Evolutionary conservation across 2,888 invertebrate genomes (phyloP), one percentile per base, ranked within the genome.

Genomic region (Allygus modestus): DNA sequence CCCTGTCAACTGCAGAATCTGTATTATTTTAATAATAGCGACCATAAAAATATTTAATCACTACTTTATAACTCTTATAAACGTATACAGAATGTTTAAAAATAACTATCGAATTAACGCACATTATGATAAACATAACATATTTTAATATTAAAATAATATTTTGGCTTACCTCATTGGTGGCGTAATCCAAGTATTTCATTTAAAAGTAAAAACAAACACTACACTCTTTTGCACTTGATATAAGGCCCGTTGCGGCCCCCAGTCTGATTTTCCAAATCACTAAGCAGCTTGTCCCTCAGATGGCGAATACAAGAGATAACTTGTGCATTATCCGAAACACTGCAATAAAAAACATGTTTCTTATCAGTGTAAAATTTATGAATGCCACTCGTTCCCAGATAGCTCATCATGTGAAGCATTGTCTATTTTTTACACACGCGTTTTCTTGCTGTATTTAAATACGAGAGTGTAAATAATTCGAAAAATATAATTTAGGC

Each of bases 381-480:
- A 65, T 65, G 65, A 31, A 65, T 65, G 28, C 31, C 65, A 65
- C 65, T 65, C 17, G 58, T 65, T 31, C 17, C 7, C 31, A 65
- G 65, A 65, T 65, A 65, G 65, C 65, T 65, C 28, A 65, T 65
- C 65, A 58, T 65, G 28, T 31, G 65, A 20, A 11, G 28, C 65
- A 28, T 31, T 17, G 65, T 65, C 65, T 65, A 28, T 20, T 65
- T 58, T 65, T 65, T 65, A 65, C 31, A 31, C 28, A 23, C 54
- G 11, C 20, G 5, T 20, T 23, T 23, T 54, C 46, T 23, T 2
- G 46, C 54, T 54, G 23, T 12, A 1, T 54, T 54, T 17, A n/a
- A n/a, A 46, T 17, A 2, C 15, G 2, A 46, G 46, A 46, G 15
- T 1, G 46, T 17, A 46, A 46, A 46, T 46, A 46, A 46, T 12